Conservation (phyloP, 1,140 invertebrate species). For the Hycleus cichorii region DNA sequence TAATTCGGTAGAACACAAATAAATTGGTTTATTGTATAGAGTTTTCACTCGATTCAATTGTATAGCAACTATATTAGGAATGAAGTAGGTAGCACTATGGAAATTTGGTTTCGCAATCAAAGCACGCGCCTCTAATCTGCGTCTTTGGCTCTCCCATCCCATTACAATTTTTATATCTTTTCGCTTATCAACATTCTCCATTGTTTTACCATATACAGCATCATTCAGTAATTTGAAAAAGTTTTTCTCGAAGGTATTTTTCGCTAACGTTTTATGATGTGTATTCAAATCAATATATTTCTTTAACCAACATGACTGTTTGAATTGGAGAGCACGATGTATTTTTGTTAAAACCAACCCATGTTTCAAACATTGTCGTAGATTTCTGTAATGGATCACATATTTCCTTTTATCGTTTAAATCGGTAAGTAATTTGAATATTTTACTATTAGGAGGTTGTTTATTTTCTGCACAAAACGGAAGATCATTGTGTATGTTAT, state of each 20-base stretch:
- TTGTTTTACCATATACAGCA: too few species aligned
- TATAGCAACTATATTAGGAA: constrained; percentile 34
- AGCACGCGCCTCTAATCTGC: constrained; percentile 20
- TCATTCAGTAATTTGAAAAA: too few species aligned
- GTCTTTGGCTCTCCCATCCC: constrained; percentile 12
- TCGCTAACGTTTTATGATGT: not conserved
- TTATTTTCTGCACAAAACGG: too few species aligned
- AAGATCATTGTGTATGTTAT: too few species aligned
- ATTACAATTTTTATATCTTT: constrained; percentile 30
- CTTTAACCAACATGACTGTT: constrained; percentile 2
- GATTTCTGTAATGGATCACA: too few species aligned
- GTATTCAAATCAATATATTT: constrained; percentile 15
- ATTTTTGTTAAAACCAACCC: constrained; percentile 1
- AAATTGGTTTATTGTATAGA: constrained; percentile 37
- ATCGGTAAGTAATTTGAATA: too few species aligned
- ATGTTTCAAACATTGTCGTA: too few species aligned
- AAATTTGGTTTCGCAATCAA: constrained; percentile 35
- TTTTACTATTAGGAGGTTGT: too few species aligned
- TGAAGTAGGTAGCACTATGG: constrained; percentile 32
- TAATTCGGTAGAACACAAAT: constrained; percentile 30
- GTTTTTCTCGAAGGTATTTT: too few species aligned
- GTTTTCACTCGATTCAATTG: constrained; percentile 32
- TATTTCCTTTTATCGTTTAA: too few species aligned
- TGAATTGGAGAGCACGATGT: constrained; percentile 20
- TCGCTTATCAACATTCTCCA: constrained; percentile 11